Conservation (phyloP, 1,140 invertebrate species). For the Cyphomyrmex costatus region DNA sequence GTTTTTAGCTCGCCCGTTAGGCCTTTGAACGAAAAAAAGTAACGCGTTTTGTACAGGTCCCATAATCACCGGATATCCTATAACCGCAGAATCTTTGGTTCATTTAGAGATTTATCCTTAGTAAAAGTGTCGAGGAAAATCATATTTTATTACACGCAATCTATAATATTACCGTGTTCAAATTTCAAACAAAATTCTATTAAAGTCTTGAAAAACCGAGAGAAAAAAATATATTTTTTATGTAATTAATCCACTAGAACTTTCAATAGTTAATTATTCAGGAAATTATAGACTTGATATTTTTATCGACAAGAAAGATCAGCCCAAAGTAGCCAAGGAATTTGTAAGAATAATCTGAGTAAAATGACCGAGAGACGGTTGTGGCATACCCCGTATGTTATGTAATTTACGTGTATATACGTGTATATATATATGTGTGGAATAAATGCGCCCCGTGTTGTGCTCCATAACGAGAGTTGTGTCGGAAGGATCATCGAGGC, state of each 20-base stretch:
- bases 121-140: not conserved
- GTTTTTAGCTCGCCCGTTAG: slow-evolving; percentile 51
- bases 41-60: slow-evolving; percentile 17
- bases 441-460: slow-evolving; percentile 18
- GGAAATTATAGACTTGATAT: not conserved
- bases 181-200: slow-evolving; percentile 14
- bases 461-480: slow-evolving; percentile 36
- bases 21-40: slow-evolving; percentile 52
- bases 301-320: slow-evolving; percentile 9
- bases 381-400: slow-evolving; percentile 2
- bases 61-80: slow-evolving; percentile 11
- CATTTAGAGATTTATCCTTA: slow-evolving; percentile 6
- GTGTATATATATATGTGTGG: not conserved
- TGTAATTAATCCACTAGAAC: not conserved
- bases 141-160: not conserved
- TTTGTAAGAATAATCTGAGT: not conserved
- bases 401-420: slow-evolving; percentile 9
- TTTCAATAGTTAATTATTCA: not conserved
- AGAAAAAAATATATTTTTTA: not conserved
- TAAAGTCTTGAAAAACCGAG: not conserved
- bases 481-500: slow-evolving; percentile 42
- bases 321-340: not conserved
- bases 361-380: not conserved
- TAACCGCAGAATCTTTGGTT: not conserved
- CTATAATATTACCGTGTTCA: not conserved